Evolutionary conservation across 2,113 vertebrate species (phyloP).

Genomic region (Kryptolebias marmoratus): DNA sequence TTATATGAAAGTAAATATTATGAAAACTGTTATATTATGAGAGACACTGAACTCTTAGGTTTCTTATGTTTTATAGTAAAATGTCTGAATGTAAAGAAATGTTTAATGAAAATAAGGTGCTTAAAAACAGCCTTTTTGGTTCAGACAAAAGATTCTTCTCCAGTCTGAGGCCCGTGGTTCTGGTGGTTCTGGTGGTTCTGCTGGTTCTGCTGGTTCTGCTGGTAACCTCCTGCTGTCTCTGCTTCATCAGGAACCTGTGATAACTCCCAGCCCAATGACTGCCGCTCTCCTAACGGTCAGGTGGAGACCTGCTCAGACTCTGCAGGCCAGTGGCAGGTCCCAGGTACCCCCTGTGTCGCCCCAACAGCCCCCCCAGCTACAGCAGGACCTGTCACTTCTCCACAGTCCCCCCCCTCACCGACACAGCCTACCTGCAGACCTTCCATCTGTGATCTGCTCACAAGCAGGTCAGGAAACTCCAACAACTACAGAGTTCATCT

Average conservation of each 20-base stretch:
- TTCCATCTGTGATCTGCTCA: slow-evolving; percentile 81
- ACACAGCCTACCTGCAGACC: slow-evolving; percentile 45
- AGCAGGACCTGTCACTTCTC: not conserved
- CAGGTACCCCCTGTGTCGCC: slow-evolving; percentile 46
- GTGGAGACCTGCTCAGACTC: slow-evolving; percentile 77
- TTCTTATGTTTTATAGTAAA: no score
- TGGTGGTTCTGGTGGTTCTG: no score
- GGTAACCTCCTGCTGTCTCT: not conserved
- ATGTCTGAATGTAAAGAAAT: no score
- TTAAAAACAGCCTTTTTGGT: no score
- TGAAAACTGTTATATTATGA: no score
- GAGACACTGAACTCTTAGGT: no score
- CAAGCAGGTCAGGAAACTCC: slow-evolving; percentile 77
- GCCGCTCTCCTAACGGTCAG: slow-evolving; percentile 80
- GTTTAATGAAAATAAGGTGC: no score
- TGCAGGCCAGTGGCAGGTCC: slow-evolving; percentile 81
- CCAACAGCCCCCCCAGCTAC: slow-evolving; percentile 25
- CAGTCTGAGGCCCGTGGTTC: no score
- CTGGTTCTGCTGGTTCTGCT: no score
- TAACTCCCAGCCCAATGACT: slow-evolving; percentile 85
- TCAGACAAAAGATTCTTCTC: no score
- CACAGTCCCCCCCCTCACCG: not conserved
- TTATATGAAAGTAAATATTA: no score
- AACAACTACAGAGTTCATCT: not conserved
- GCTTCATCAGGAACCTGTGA: slow-evolving; percentile 86